These are phyloP conservation scores for Zaprionus lineosus DNA, from an alignment of 2,888 invertebrate species.

Conservation along the genomic window DNA sequence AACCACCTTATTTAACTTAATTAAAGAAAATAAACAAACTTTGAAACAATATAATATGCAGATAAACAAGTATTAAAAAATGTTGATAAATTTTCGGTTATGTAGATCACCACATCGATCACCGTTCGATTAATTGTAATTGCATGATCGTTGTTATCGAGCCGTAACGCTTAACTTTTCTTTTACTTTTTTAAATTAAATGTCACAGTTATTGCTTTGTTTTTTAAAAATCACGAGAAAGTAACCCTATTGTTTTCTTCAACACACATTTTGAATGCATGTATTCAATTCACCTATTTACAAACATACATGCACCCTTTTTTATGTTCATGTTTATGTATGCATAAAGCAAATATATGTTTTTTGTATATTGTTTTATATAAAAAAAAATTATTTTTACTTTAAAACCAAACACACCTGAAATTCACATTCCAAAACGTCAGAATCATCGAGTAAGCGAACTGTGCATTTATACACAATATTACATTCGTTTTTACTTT, in stretches of 20 bases:
- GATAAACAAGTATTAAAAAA: too few relatives aligned
- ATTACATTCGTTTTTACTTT: conserved; percentile 88
- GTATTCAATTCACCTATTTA: not conserved
- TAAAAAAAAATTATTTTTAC: too few relatives aligned
- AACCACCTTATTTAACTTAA: not conserved
- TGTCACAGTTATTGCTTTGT: too few relatives aligned
- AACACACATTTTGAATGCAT: not conserved
- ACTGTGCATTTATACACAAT: conserved; percentile 94
- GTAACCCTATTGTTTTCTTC: conserved; percentile 16
- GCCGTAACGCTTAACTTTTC: too few relatives aligned
- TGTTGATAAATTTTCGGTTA: too few relatives aligned
- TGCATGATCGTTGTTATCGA: too few relatives aligned
- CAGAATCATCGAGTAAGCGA: conserved; percentile 93
- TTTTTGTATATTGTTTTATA: not conserved
- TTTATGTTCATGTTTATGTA: too few relatives aligned
- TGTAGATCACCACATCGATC: too few relatives aligned
- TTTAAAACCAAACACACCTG: conserved; percentile 85
- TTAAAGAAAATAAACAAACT: not conserved
- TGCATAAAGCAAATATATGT: not conserved
- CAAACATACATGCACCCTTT: not conserved
- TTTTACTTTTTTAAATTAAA: too few relatives aligned
- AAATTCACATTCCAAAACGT: conserved; percentile 96
- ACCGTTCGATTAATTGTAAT: too few relatives aligned
- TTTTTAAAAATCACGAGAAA: too few relatives aligned
- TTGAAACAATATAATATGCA: too few relatives aligned